phyloP scores from a whole-genome alignment of 2,888 invertebrate genomes.

The Noctua janthina region DNA sequence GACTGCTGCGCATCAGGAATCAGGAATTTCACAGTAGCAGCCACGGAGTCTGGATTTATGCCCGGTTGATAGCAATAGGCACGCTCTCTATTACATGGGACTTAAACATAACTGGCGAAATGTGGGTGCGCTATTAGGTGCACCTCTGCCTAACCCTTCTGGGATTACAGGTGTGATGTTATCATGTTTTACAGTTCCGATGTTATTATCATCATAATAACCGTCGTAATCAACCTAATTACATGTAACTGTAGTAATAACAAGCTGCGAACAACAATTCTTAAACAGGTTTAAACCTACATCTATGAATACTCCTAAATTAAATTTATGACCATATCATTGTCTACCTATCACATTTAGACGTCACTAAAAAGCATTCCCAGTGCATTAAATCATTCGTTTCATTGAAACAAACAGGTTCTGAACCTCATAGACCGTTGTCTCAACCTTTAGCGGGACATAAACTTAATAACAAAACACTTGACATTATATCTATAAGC shows the following conservation, averaged over 20 bases:
- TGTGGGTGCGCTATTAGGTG: neutral
- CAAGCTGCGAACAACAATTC: conserved; percentile 19
- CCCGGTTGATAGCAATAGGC: neutral
- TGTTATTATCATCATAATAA: neutral
- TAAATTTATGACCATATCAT: conserved; percentile 80
- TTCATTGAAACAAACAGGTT: conserved; percentile 83
- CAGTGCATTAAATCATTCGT: conserved; percentile 85
- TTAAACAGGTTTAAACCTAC: conserved; percentile 48
- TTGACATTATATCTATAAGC: conserved; percentile 83
- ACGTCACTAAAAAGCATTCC: conserved; percentile 84
- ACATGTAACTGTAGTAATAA: conserved; percentile 19
- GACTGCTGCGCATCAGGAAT: neutral
- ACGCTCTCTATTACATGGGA: too few species aligned
- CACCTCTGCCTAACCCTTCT: neutral
- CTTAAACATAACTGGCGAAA: neutral
- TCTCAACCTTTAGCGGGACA: conserved; percentile 84
- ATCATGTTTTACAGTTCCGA: neutral
- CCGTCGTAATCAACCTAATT: conserved; percentile 16
- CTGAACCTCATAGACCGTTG: conserved; percentile 76
- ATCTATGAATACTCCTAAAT: conserved; percentile 62
- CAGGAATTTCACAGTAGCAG: neutral
- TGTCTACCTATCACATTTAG: conserved; percentile 81
- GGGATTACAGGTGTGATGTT: neutral
- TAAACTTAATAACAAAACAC: conserved; percentile 84
- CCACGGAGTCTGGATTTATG: neutral